Conservation (phyloP, 1,140 invertebrate genomes). For the Zaprionus nigranus region DNA sequence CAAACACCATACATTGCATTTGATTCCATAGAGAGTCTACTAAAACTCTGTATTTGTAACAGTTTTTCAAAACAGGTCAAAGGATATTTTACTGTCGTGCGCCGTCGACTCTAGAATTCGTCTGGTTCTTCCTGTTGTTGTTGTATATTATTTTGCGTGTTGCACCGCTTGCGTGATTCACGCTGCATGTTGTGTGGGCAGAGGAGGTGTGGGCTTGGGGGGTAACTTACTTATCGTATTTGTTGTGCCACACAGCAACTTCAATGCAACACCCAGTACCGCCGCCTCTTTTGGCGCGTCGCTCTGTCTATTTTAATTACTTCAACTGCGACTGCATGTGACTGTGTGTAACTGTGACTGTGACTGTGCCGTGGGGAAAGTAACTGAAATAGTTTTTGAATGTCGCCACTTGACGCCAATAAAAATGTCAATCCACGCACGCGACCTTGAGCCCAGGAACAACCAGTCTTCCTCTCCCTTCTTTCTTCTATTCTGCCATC, state of each 20-base stretch:
- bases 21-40: too few relatives aligned
- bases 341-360: slow-evolving; percentile 48
- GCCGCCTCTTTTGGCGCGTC: slow-evolving; percentile 59
- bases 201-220: neutral
- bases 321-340: slow-evolving; percentile 32
- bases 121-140: neutral
- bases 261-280: slow-evolving; percentile 47
- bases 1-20: too few relatives aligned
- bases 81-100: too few relatives aligned
- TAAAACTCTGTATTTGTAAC: too few relatives aligned
- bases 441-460: slow-evolving; percentile 22
- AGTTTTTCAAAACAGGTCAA: too few relatives aligned
- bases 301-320: slow-evolving; percentile 75
- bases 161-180: slow-evolving; percentile 70
- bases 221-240: slow-evolving; percentile 24
- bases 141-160: slow-evolving; percentile 62
- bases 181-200: slow-evolving; percentile 52
- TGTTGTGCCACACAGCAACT: slow-evolving; percentile 42
- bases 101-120: too few relatives aligned
- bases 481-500: neutral
- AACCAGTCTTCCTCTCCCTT: neutral
- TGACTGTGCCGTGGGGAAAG: neutral
- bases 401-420: slow-evolving; percentile 73
- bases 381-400: slow-evolving; percentile 44
- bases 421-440: slow-evolving; percentile 64